Evolutionary conservation across 2,888 invertebrate genomes (phyloP), one percentile per base, ranked within the genome.

Genomic region (Leptodirus hochenwartii): DNA sequence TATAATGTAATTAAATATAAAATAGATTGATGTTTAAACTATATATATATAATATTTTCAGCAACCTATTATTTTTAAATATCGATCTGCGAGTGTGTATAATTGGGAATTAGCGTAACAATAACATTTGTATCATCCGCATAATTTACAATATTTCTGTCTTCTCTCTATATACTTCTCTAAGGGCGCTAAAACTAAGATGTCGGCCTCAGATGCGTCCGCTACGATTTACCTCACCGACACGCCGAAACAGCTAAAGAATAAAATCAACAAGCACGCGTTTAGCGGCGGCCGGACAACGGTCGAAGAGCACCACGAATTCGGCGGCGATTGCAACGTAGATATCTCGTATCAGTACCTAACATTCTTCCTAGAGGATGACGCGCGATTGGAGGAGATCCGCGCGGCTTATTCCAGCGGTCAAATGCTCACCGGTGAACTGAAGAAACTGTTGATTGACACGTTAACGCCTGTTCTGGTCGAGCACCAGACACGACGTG

Each of bases 111-210:
- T n/a, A n/a, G n/a, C n/a, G n/a, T n/a, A n/a, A n/a, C n/a, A n/a
- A n/a, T n/a, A n/a, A n/a, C n/a, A n/a, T n/a, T n/a, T n/a, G n/a
- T n/a, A n/a, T n/a, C n/a, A n/a, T n/a, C n/a, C n/a, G n/a, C n/a
- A n/a, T n/a, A n/a, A n/a, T n/a, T n/a, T n/a, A n/a, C n/a, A n/a
- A n/a, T n/a, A n/a, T n/a, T n/a, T n/a, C n/a, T n/a, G n/a, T n/a
- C n/a, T n/a, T n/a, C n/a, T n/a, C n/a, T n/a, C n/a, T n/a, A n/a
- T n/a, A n/a, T n/a, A n/a, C n/a, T n/a, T n/a, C n/a, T 55, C 98
- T 27, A 95, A 95, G 58, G 98, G 98, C 2, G 87, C 95, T 0
- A 81, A 87, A 50, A 85, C 88, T 13, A 98, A 99, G 61, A 99
- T 99, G 98, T 93, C 93, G 6, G 85, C 95, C 9, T 91, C 91